Evolutionary conservation across 2,888 invertebrate genomes (phyloP), one percentile per base, ranked within the genome.

Genomic region (Amiota communis): DNA sequence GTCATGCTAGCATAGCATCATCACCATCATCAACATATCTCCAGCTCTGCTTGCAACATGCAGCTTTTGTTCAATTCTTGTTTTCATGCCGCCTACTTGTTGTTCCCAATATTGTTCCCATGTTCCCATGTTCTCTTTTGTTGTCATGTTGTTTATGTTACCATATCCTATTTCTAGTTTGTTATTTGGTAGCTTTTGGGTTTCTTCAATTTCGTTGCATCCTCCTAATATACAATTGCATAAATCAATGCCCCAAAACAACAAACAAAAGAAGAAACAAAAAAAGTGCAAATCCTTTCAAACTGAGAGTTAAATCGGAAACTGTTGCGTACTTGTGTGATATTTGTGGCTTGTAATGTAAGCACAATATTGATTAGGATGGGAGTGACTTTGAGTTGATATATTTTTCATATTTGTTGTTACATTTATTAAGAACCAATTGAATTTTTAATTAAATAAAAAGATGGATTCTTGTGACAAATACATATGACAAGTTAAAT

Each of bases 191-290:
- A 36, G 36, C 36, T 36, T 36, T 36, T 36, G 36, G 36, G 36
- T 6, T 36, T 2, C 53, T n/a, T 51, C 53, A 51, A 51, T 8
- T n/a, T 51, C 53, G 53, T 51, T n/a, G 12, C 53, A 51, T 51
- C 53, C 59, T 59, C 59, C 15, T 59, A 53, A 13, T 12, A 53
- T 20, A 20, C 23, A 17, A 63, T 36, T 20, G 46, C 63, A 63
- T 63, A 36, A 63, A 63, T 63, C 63, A 63, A 63, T 63, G 46
- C 23, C 46, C 23, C 23, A 59, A 4, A 53, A 53, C n/a, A n/a
- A 36, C 36, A 36, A 23, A 23, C 23, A 23, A 23, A 23, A n/a
- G 53, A n/a, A n/a, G n/a, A 53, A 15, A 53, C n/a, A 6, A 59
- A 20, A 59, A 59, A 13, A 20, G 12, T 59, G 59, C 23, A 20